Conservation (phyloP, 2,797 vertebrate species). For the Carcharodon carcharias region DNA sequence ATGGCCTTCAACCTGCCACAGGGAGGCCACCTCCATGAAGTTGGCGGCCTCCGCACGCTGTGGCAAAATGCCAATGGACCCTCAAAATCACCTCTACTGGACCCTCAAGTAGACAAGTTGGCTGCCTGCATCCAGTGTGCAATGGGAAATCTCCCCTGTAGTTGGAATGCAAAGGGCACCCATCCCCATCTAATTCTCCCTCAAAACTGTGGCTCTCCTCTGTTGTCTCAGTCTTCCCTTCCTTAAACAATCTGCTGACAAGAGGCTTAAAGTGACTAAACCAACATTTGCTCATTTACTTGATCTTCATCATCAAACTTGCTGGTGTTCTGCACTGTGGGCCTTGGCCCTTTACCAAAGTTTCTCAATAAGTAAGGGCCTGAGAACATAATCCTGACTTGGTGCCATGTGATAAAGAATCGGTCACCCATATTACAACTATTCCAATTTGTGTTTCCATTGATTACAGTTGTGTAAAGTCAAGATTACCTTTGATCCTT, state of each 20-base stretch:
- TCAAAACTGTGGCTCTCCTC: background rate
- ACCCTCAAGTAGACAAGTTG: too few species aligned
- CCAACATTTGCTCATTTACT: background rate
- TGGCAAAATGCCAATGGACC: too few species aligned
- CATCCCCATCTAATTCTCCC: background rate
- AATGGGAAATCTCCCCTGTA: too few species aligned
- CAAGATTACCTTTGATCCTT: background rate
- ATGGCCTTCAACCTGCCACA: background rate
- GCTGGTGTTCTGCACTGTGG: background rate
- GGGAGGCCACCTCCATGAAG: background rate
- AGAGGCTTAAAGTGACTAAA: background rate
- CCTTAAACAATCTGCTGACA: background rate
- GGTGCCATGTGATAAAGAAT: background rate
- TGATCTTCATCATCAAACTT: background rate
- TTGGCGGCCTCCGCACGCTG: too few species aligned
- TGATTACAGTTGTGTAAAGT: background rate
- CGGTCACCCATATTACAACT: background rate
- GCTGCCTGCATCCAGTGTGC: too few species aligned
- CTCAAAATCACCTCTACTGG: too few species aligned
- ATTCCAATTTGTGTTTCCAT: background rate
- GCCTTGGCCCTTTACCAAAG: background rate
- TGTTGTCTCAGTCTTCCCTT: background rate
- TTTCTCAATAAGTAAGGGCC: background rate
- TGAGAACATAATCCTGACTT: background rate
- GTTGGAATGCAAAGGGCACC: too few species aligned